Conservation (phyloP, 2,888 invertebrate species). For the Hypercompe scribonia region DNA sequence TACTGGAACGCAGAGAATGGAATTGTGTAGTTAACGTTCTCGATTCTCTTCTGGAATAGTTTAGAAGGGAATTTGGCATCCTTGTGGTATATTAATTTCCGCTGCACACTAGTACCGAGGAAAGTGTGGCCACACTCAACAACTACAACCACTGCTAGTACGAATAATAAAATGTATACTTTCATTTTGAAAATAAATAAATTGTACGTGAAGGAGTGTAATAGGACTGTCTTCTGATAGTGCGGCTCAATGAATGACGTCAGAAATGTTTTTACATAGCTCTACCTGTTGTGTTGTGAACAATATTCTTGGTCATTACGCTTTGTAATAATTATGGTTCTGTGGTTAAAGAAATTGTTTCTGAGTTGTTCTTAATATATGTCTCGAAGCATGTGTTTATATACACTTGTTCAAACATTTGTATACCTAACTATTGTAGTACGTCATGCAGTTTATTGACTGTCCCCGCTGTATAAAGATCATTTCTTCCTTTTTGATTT, state of each 20-base stretch:
- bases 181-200: slow-evolving; percentile 50
- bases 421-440: background rate
- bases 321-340: background rate
- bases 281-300: background rate
- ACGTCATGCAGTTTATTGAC: background rate
- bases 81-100: slow-evolving; percentile 58
- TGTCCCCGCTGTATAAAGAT: background rate
- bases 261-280: background rate
- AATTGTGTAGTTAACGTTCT: slow-evolving; percentile 59
- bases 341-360: background rate
- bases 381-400: background rate
- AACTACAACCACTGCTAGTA: slow-evolving; percentile 53
- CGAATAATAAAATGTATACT: slow-evolving; percentile 39
- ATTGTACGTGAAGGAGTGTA: too few species aligned
- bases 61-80: slow-evolving; percentile 50
- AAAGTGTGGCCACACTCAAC: slow-evolving; percentile 70
- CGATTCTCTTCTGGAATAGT: slow-evolving; percentile 64
- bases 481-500: background rate
- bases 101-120: slow-evolving; percentile 64
- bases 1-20: slow-evolving; percentile 40
- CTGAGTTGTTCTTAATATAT: background rate
- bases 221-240: background rate
- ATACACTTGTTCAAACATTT: background rate
- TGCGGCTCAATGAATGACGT: background rate
- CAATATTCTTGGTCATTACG: background rate